Evolutionary conservation across 2,888 invertebrate genomes (phyloP).

Genomic region (Dioctria linearis): DNA sequence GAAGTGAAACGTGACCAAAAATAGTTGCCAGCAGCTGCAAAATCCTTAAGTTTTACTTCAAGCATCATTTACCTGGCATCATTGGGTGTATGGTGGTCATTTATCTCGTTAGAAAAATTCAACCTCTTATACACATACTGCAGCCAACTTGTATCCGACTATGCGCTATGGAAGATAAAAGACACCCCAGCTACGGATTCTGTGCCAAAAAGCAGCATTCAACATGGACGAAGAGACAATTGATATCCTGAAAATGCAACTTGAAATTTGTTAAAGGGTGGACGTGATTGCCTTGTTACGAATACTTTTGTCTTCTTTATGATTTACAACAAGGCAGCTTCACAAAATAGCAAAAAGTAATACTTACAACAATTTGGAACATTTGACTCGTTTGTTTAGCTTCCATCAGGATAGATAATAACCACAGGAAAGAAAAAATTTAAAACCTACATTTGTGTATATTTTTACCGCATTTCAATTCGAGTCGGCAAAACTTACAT

Average conservation of each 20-base stretch:
- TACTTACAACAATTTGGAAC: too few species aligned
- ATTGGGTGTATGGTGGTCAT: not conserved
- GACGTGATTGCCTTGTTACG: not conserved
- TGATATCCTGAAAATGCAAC: constrained; percentile 1
- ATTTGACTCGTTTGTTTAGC: too few species aligned
- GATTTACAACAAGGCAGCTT: not conserved
- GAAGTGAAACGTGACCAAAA: constrained; percentile 4
- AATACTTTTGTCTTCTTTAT: not conserved
- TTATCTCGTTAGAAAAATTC: not conserved
- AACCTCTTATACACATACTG: not conserved
- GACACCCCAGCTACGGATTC: not conserved
- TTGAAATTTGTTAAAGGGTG: not conserved
- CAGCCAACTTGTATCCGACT: not conserved
- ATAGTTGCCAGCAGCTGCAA: not conserved
- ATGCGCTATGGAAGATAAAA: not conserved
- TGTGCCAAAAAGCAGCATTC: not conserved
- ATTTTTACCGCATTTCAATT: too few species aligned
- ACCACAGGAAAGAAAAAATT: too few species aligned
- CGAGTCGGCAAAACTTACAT: too few species aligned
- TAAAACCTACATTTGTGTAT: too few species aligned
- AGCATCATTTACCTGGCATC: constrained; percentile 5
- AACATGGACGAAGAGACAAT: not conserved
- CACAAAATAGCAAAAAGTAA: not conserved
- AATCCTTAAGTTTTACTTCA: not conserved
- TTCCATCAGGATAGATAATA: too few species aligned